Percentiles rank a stretch among this genome's conserved stretches.
Evolutionary conservation across 2,797 vertebrate species (phyloP).

Genomic region (Melanotaenia trifasciata): DNA sequence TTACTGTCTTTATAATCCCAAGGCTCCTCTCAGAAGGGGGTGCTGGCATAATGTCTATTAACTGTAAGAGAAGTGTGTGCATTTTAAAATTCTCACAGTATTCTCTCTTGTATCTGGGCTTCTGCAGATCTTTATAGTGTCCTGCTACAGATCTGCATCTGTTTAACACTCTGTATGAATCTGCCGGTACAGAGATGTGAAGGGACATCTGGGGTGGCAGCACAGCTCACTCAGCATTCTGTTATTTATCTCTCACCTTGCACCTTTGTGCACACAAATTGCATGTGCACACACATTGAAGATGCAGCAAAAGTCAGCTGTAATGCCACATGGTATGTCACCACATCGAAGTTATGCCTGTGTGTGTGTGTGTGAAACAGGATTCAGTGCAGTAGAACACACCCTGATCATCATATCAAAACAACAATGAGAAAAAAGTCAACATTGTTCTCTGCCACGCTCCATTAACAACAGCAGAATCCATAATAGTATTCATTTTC

Average conservation of each 20-base stretch:
- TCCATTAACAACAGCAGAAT: slow-evolving; percentile 80
- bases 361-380: slow-evolving; percentile 14
- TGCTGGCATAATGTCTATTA: slow-evolving; percentile 19
- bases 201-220: slow-evolving; percentile 34
- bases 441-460: slow-evolving; percentile 78
- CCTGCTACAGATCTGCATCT: slow-evolving; percentile 27
- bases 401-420: slow-evolving; percentile 77
- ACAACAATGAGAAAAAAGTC: slow-evolving; percentile 74
- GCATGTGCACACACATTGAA: slow-evolving; percentile 22
- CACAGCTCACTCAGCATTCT: slow-evolving; percentile 38
- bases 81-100: slow-evolving; percentile 53
- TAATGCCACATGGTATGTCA: slow-evolving; percentile 51
- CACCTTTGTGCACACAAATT: slow-evolving; percentile 4
- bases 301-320: slow-evolving; percentile 45
- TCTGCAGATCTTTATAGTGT: slow-evolving; percentile 50
- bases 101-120: slow-evolving; percentile 59
- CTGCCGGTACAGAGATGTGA: slow-evolving; percentile 52
- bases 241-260: slow-evolving; percentile 39
- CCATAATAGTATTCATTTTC: slow-evolving; percentile 83
- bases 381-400: slow-evolving; percentile 35
- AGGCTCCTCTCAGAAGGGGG: slow-evolving; percentile 36
- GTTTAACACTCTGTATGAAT: slow-evolving; percentile 51
- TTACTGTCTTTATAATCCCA: slow-evolving; percentile 57
- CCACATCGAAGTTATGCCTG: slow-evolving; percentile 32
- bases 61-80: slow-evolving; percentile 56